Percentiles rank a stretch among this genome's conserved stretches.
phyloP scores from a whole-genome alignment of 2,888 invertebrate genomes.

The Achlya flavicornis region DNA sequence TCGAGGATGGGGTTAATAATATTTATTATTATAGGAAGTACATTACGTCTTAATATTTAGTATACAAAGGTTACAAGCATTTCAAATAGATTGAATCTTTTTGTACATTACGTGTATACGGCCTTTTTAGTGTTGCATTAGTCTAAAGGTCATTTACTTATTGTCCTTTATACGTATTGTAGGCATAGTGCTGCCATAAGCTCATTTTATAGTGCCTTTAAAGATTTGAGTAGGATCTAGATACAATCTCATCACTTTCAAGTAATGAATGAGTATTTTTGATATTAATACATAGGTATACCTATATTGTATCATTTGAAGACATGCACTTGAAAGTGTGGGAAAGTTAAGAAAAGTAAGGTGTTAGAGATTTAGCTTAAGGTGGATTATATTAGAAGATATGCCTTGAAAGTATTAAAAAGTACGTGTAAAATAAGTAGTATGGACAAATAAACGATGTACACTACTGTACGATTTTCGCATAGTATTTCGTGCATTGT shows the following conservation, averaged over 20 bases:
- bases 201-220: conserved; percentile 73
- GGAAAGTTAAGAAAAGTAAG: conserved; percentile 49
- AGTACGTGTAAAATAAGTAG: conserved; percentile 74
- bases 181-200: conserved; percentile 73
- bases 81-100: conserved; percentile 55
- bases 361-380: conserved; percentile 68
- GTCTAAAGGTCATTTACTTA: conserved; percentile 46
- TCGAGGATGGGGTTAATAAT: conserved; percentile 15
- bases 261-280: conserved; percentile 28
- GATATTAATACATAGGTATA: conserved; percentile 26
- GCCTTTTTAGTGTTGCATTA: conserved; percentile 48
- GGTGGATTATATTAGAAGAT: conserved; percentile 65
- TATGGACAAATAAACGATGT: conserved; percentile 72
- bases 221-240: conserved; percentile 49
- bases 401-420: conserved; percentile 81
- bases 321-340: conserved; percentile 33
- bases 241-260: conserved; percentile 39
- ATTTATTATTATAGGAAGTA: conserved; percentile 13
- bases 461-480: conserved; percentile 79
- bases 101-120: conserved; percentile 36
- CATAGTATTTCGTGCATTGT: conserved; percentile 81
- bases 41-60: conserved; percentile 21
- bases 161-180: conserved; percentile 55
- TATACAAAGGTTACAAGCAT: conserved; percentile 67
- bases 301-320: conserved; percentile 17